phyloP scores from a whole-genome alignment of 2,888 invertebrate species.

The Bruchidius siliquastri region DNA sequence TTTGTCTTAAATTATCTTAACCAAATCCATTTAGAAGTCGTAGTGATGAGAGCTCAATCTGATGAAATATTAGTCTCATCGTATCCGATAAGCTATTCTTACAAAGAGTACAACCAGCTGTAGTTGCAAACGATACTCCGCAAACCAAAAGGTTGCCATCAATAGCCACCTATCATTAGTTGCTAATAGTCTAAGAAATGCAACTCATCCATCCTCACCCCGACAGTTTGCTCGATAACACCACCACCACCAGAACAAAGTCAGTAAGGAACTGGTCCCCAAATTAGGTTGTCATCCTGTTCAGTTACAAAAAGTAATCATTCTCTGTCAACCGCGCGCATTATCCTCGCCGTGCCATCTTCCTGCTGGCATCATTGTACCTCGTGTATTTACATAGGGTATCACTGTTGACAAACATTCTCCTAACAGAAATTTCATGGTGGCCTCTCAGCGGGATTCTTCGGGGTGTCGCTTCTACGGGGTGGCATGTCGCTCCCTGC shows the following conservation, averaged over 20 bases:
- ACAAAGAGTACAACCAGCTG: too few relatives aligned
- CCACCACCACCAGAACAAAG: not conserved
- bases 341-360: constrained; percentile 34
- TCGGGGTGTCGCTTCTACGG: not conserved
- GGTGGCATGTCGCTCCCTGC: not conserved
- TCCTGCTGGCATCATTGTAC: constrained; percentile 36
- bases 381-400: constrained; percentile 43
- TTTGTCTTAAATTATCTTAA: too few relatives aligned
- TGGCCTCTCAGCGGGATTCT: constrained; percentile 40
- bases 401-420: constrained; percentile 49
- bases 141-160: not conserved
- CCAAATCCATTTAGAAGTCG: too few relatives aligned
- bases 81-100: too few relatives aligned
- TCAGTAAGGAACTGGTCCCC: constrained; percentile 22
- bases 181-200: not conserved
- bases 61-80: too few relatives aligned
- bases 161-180: not conserved
- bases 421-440: constrained; percentile 45
- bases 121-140: not conserved
- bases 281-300: constrained; percentile 45
- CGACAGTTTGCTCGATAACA: not conserved
- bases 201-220: not conserved
- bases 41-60: too few relatives aligned
- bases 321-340: constrained; percentile 41
- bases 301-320: constrained; percentile 36